Conservation (phyloP, 2,888 invertebrate species). For the Lasioglossum leucozonium region DNA sequence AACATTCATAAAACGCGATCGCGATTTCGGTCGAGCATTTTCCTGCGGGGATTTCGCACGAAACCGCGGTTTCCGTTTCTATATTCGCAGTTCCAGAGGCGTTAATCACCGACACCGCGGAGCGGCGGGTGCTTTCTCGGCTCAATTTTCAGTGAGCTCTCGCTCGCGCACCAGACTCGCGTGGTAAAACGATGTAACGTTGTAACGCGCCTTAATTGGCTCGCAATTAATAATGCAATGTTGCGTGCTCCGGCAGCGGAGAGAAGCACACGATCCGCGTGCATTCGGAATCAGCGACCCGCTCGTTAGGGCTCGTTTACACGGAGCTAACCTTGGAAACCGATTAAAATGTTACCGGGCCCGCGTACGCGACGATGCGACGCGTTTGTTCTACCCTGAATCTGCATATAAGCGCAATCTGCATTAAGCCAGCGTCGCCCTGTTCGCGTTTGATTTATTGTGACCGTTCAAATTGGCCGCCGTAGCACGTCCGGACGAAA, state of each 20-base stretch:
- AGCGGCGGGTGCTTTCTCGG: not conserved
- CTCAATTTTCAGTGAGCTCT: constrained; percentile 54
- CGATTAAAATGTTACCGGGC: constrained; percentile 68
- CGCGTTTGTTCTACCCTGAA: constrained; percentile 47
- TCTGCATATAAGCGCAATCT: constrained; percentile 31
- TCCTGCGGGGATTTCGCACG: not conserved
- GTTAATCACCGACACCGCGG: constrained; percentile 45
- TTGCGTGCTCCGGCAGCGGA: constrained; percentile 57
- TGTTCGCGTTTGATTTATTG: constrained; percentile 55
- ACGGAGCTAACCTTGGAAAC: constrained; percentile 61
- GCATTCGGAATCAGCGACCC: constrained; percentile 62
- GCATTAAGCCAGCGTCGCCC: constrained; percentile 29
- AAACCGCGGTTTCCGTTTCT: not conserved
- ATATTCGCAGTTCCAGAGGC: not conserved
- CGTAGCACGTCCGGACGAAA: not conserved
- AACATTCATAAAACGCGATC: not conserved
- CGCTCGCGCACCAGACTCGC: constrained; percentile 32
- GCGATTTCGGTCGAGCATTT: not conserved
- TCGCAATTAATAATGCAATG: constrained; percentile 73
- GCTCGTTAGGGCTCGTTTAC: constrained; percentile 69
- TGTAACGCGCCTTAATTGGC: constrained; percentile 71
- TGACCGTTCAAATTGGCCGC: constrained; percentile 23
- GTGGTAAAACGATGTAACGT: constrained; percentile 46
- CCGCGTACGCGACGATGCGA: constrained; percentile 39
- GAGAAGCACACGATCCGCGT: constrained; percentile 50